A percentile compares a stretch with the other conserved stretches of the same genome.
Evolutionary conservation across 1,140 invertebrate genomes (phyloP).

Genomic region (Lucilia sericata): DNA sequence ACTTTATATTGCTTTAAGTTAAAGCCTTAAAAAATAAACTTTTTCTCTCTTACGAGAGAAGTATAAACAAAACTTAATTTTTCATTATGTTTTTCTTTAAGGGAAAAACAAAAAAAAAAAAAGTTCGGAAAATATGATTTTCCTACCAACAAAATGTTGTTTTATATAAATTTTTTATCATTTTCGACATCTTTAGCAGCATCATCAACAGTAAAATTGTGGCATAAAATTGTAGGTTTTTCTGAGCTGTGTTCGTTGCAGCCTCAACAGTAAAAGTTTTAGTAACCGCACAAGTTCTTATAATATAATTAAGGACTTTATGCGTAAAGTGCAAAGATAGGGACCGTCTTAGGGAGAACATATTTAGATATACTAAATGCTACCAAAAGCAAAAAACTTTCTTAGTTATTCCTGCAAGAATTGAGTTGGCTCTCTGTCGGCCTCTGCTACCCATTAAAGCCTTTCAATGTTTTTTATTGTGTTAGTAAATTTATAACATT

Average conservation of each 20-base stretch:
- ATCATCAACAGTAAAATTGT: background rate
- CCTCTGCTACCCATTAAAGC: no score
- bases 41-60: background rate
- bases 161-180: background rate
- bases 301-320: constrained; percentile 12
- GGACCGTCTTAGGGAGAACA: no score
- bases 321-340: background rate
- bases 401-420: no score
- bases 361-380: no score
- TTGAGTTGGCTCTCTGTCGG: no score
- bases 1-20: background rate
- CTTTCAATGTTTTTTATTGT: background rate
- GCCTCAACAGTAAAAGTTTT: background rate
- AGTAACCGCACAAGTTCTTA: constrained; percentile 9
- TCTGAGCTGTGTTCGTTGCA: background rate
- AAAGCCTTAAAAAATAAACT: background rate
- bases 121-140: background rate
- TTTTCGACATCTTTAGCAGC: background rate
- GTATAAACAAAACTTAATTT: constrained; percentile 7
- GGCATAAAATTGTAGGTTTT: background rate
- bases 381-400: no score
- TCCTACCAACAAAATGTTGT: background rate
- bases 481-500: constrained; percentile 4
- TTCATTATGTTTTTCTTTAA: background rate
- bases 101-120: background rate